Evolutionary conservation across 2,797 vertebrate genomes (phyloP), one percentile per base, ranked within the genome.

Genomic region (Epinephelus malabaricus): DNA sequence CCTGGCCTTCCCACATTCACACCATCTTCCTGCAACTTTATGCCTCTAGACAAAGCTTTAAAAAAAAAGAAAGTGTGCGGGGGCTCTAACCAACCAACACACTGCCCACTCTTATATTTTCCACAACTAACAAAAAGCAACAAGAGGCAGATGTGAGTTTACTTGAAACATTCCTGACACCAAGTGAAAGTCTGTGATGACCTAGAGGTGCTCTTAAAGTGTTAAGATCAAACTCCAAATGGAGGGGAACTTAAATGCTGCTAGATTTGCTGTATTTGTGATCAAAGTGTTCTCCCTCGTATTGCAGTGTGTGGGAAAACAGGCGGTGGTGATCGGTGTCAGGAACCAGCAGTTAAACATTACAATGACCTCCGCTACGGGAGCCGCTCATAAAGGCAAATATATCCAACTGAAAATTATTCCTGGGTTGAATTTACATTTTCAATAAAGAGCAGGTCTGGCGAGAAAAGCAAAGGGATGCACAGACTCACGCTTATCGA

Each of bases 231-330:
- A 92, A 82, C 76, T 78, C 74, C 30, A 69, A 64, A 82, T 47
- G 38, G 49, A 73, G 66, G 50, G 62, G 47, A 85, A 71, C 64
- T 67, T 58, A 72, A 84, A 83, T 53, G 56, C 73, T 47, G 50
- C 65, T 43, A 76, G 87, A 86, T 87, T 89, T 85, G 51, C 69
- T 21, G 73, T 75, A 59, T 90, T 79, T 69, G 60, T 65, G 86
- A 89, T 90, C 80, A 90, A 90, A 86, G 84, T 47, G 34, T 59
- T 80, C 61, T 61, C 56, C 47, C 17, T n/a, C n/a, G 56, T 59
- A 27, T 4, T 68, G 62, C 45, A 21, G 40, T 61, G 61, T 83
- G 79, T 77, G 82, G 66, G 75, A 81, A 88, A 85, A 78, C 5
- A 75, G 47, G 55, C 21, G 1, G 54, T 17, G 65, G 61, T 73